These are phyloP conservation scores for Acanthosoma haemorrhoidale DNA, from an alignment of 2,888 invertebrate species.

Conservation along the genomic window DNA sequence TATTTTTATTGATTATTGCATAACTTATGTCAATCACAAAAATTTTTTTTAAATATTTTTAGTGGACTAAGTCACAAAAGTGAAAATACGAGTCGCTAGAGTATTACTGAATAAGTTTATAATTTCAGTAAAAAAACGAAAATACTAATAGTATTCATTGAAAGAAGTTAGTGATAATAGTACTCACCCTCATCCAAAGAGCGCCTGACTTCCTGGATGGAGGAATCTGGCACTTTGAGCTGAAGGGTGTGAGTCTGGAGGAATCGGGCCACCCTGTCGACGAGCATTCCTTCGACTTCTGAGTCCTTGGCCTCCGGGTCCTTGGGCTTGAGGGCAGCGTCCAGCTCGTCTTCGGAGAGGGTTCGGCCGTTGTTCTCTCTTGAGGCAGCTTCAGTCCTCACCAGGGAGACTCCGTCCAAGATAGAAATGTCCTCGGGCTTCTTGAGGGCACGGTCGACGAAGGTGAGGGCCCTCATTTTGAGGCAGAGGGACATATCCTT, in stretches of 20 bases:
- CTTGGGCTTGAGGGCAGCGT: conserved; percentile 52
- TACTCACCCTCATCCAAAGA: conserved; percentile 76
- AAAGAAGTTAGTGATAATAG: not conserved
- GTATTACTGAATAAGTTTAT: no score
- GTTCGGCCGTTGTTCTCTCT: conserved; percentile 43
- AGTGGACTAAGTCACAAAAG: not conserved
- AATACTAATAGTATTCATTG: not conserved
- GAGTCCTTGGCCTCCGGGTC: conserved; percentile 63
- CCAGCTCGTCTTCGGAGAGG: conserved; percentile 46
- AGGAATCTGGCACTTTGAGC: conserved; percentile 69
- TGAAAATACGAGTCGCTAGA: no score
- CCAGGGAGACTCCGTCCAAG: conserved; percentile 49
- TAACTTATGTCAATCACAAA: no score
- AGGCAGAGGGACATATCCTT: conserved; percentile 64
- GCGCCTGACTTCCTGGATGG: conserved; percentile 66
- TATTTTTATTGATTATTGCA: no score
- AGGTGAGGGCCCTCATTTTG: conserved; percentile 67
- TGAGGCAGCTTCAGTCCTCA: conserved; percentile 48
- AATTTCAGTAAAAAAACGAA: no score
- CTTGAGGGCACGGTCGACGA: conserved; percentile 57
- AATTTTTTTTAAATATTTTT: no score
- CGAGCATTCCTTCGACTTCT: conserved; percentile 65
- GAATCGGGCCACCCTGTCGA: conserved; percentile 69
- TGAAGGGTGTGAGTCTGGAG: conserved; percentile 74
- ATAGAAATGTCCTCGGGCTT: conserved; percentile 50